Base-by-base conservation (phyloP, 1,140 invertebrate species). In the Parasteatoda tepidariorum region DNA sequence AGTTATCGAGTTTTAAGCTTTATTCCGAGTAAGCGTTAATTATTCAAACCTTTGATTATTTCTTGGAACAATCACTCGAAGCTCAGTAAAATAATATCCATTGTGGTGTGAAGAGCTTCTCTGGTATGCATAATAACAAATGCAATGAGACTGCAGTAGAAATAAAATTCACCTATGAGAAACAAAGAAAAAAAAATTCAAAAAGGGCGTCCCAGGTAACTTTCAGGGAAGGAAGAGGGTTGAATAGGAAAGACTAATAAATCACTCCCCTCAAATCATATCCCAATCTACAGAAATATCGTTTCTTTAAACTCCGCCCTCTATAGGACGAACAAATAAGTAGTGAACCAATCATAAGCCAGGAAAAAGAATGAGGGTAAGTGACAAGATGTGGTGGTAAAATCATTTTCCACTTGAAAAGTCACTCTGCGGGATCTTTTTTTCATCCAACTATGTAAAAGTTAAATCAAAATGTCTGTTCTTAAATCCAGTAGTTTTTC, bases 401-500 rank as follows among this genome's bases (percentile, higher is more conserved):
- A 22, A 48, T 15, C 62, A 22, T 79, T 79, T 68, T 67, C 64
- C 62, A 41, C 66, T 33, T 76, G 59, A 67, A 68, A 61, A 79
- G 15, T 24, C 15, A 13, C 26, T 38, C 38, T 28, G 15, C 68
- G 31, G 48, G 6, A 48, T 11, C 28, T 28, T 33, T 31, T 24
- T 54, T 13, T 30, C 6, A 24, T 64, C n/a, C 3, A 57, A 33
- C n/a, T 7, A 15, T 13, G 30, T 54, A 66, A 62, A 31, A 30
- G 24, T 30, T 15, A 24, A 24, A 15, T 33, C n/a, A 83, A 83
- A 74, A 83, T 83, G 81, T 73, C 81, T 83, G 13, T 74, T 11
- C 41, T 33, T 70, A 13, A 28, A 13, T 61, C 24, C n/a, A 84
- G 71, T 61, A 84, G 83, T 76, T 84, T 84, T 68, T 70, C 68